These are phyloP conservation scores for Bubalus kerabau DNA, from an alignment of 2,113 vertebrate species.

Conservation along the genomic window DNA sequence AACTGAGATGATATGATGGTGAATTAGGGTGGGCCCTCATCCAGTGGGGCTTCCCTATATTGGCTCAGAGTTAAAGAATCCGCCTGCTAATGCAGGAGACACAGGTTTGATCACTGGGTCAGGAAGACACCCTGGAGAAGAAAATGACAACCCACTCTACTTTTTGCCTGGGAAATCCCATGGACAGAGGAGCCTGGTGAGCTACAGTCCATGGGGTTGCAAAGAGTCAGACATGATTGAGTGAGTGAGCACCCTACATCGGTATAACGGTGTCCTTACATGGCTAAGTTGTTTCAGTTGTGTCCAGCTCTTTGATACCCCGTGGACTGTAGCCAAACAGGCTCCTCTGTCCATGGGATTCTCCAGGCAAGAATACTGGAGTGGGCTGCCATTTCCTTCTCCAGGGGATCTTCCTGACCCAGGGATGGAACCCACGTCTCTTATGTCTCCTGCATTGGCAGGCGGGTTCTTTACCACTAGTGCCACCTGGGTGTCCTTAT, in stretches of 20 bases:
- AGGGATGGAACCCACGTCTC: no score
- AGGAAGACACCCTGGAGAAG: neutral
- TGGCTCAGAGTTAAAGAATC: neutral
- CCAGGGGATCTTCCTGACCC: no score
- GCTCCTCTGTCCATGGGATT: no score
- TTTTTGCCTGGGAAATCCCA: neutral
- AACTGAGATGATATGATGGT: neutral
- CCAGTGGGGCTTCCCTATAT: neutral
- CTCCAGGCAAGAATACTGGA: no score
- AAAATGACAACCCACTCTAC: neutral
- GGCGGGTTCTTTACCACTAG: no score
- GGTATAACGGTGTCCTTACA: neutral
- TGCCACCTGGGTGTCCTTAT: neutral
- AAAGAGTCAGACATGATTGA: neutral
- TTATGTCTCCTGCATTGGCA: no score
- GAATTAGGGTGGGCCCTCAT: neutral
- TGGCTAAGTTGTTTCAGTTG: no score
- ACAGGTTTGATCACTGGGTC: neutral
- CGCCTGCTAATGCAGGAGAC: neutral
- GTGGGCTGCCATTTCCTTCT: no score
- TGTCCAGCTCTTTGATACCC: no score
- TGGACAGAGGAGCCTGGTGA: neutral
- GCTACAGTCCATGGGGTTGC: neutral
- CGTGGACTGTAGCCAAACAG: no score
- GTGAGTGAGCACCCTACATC: neutral